Conservation (phyloP, 2,113 vertebrate species). For the Pampusana beccarii region DNA sequence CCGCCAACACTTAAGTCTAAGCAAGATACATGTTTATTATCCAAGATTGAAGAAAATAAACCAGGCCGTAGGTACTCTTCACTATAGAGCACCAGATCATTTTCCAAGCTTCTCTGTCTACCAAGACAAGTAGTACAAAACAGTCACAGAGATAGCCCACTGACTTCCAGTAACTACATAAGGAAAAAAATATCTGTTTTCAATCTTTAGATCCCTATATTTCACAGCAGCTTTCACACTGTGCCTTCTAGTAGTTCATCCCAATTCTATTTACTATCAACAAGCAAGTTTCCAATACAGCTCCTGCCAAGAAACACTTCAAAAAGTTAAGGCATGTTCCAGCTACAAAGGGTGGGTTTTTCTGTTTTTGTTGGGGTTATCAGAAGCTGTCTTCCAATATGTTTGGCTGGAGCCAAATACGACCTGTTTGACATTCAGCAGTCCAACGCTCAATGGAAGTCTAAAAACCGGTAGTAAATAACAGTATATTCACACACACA, state of each 20-base stretch:
- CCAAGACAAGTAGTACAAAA: neutral
- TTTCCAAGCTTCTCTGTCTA: neutral
- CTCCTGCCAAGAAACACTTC: neutral
- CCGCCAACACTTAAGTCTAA: neutral
- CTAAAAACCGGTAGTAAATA: neutral
- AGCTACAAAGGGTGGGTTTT: neutral
- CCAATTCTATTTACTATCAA: neutral
- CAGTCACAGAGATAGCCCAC: neutral
- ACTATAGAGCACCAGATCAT: rapidly evolving
- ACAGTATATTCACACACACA: neutral
- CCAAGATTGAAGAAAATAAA: neutral
- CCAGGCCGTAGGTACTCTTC: neutral
- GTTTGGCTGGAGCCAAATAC: neutral
- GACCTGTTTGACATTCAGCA: neutral
- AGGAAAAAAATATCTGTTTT: neutral
- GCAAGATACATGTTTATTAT: neutral
- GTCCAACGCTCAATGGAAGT: neutral
- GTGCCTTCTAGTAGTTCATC: neutral
- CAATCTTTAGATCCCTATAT: neutral
- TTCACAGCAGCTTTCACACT: neutral
- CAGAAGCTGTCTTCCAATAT: neutral
- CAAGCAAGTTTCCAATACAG: neutral
- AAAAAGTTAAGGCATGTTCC: neutral
- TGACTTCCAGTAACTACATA: neutral
- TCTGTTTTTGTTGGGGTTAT: neutral